Evolutionary conservation across 2,797 vertebrate species (phyloP), one percentile per base, ranked within the genome.

Genomic region (Geotrypetes seraphini): DNA sequence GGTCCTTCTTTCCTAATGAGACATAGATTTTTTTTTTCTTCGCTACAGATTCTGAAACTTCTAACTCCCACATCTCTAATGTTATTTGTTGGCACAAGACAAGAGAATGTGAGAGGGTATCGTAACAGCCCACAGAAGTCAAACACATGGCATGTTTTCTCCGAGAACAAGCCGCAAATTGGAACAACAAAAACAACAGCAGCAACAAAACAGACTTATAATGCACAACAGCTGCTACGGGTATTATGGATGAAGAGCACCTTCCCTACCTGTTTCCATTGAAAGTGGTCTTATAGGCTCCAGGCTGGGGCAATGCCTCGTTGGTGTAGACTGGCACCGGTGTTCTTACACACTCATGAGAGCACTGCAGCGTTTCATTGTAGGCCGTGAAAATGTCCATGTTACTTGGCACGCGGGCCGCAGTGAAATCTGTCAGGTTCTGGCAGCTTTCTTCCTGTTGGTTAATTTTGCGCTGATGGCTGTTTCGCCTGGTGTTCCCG

Each of bases 361-460:
- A 95, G 67, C 94, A 96, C 78, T 96, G 95, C 50, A 99, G 81
- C 36, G 88, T 93, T 77, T 99, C 94, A 1, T 94, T 96, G 75
- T 97, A 99, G 80, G 94, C 94, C 27, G 94, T 94, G 84, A 96
- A 99, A 52, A 99, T 96, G 80, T 99, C 94, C 78, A 97, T 80
- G 66, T 86, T 90, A 62, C 95, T 97, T 69, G 93, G 85, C 53
- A 94, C 92, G 3, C 95, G 82, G 15, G 92, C 90, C 0, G 92
- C 84, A 3, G 95, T 89, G 61, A 99, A 97, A 77, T 97, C 94
- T 0, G 95, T 97, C 75, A 97, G 71, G 63, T 99, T 99, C 68
- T 99, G 95, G 76, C 95, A 99, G 61, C 95, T 99, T 57, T 99
- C 95, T 50, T 99, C 95, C 66, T 99, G 95, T 75, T 99, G 94